These are phyloP conservation scores for Coranthus polyacanthus DNA, from an alignment of 2,797 vertebrate genomes.

Conservation along the genomic window DNA sequence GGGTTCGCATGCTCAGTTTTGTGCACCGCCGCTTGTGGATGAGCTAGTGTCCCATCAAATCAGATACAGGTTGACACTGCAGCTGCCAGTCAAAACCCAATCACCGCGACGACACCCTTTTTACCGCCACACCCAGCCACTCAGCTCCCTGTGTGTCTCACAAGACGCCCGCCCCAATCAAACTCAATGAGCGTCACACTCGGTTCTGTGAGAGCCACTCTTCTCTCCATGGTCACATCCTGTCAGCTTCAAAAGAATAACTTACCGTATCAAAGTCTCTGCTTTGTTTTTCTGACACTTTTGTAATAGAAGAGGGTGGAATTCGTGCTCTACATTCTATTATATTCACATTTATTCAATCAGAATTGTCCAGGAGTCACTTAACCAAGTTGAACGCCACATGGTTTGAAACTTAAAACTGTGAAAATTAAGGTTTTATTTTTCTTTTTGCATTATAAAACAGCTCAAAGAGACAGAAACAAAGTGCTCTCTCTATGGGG, in stretches of 20 bases:
- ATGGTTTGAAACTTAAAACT: too few relatives aligned
- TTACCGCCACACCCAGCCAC: constrained; percentile 51
- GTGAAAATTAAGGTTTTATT: too few relatives aligned
- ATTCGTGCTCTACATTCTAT: constrained; percentile 51
- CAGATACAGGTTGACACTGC: constrained; percentile 56
- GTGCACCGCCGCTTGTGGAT: constrained; percentile 53
- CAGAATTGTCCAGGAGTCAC: constrained; percentile 24
- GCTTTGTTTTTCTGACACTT: constrained; percentile 47
- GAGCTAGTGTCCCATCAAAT: constrained; percentile 70
- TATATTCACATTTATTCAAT: constrained; percentile 55
- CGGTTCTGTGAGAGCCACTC: constrained; percentile 35
- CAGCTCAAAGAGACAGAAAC: too few relatives aligned
- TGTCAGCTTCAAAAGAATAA: constrained; percentile 63
- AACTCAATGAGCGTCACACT: constrained; percentile 48
- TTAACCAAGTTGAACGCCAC: constrained; percentile 38
- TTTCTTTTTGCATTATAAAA: too few relatives aligned
- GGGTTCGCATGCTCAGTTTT: constrained; percentile 36
- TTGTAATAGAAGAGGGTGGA: constrained; percentile 39
- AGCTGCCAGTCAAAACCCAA: constrained; percentile 77
- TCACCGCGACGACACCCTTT: constrained; percentile 58
- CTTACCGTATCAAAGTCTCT: constrained; percentile 47
- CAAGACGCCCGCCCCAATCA: constrained; percentile 40
- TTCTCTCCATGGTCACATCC: constrained; percentile 52
- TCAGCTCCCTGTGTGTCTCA: constrained; percentile 18
- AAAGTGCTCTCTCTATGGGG: too few relatives aligned